Evolutionary conservation across 2,797 vertebrate species (phyloP), one percentile per base, ranked within the genome.

Genomic region (Periparus ater): DNA sequence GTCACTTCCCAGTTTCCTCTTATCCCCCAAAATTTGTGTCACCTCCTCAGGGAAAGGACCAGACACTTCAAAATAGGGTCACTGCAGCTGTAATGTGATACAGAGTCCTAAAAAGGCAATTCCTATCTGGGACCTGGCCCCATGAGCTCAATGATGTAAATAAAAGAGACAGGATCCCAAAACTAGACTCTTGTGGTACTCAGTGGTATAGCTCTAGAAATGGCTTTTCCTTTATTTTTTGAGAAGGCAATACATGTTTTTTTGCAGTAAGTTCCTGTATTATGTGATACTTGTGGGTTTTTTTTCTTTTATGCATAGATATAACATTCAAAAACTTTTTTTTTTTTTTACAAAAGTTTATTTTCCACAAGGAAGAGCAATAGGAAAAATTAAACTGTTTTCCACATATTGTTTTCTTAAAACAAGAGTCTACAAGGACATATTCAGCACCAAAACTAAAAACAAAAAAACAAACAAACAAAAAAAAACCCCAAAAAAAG

Each of bases 371-470:
- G 92, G 91, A 96, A 96, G 92, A 95, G 93, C 95, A 93, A 95
- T 92, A 95, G 91, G 94, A 96, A 96, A 96, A 96, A 95, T 98
- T 97, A 98, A 99, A 98, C 98, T 97, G 99, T 98, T 99, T 98
- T 98, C 98, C 98, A 99, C 98, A 98, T 98, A 98, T 8, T 55
- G 96, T 98, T 98, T 98, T 98, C 97, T 98, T 98, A 93, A 97
- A 98, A 97, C 98, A 98, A 98, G 98, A 99, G 98, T 98, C 98
- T 98, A 99, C 98, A 98, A 98, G 97, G 98, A 98, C 98, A 98
- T 96, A 98, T 97, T 98, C 98, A 99, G 98, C 98, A 98, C 98
- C 98, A 98, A 98, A 98, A 98, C 97, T 97, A 96, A 98, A 98
- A 97, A 94, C 92, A 97, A 96, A 97, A 96, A 95, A 96, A 96